Evolutionary conservation across 1,140 invertebrate genomes (phyloP), one percentile per base, ranked within the genome.

Genomic region (Penaeus indicus): DNA sequence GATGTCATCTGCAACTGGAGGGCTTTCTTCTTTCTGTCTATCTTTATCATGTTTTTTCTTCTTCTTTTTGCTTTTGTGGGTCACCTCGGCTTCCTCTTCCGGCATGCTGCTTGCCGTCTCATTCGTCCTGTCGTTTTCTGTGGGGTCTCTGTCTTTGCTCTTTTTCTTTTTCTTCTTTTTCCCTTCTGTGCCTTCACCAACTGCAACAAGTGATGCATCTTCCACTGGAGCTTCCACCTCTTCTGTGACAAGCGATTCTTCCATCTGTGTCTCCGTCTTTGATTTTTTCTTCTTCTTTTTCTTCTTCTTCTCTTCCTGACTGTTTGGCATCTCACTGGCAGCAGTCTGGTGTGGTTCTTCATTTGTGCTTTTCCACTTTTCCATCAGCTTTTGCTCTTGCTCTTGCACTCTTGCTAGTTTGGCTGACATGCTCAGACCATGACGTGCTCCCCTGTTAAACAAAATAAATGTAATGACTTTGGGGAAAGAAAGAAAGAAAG

Each of bases 341-440:
- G 61, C 19, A 7, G 27, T 8, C 13, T 54, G 64, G 3, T 38
- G 21, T 25, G 19, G 2, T 25, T 84, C 27, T n/a, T 80, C 77
- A 67, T 18, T 47, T 62, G 13, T 22, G n/a, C 18, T 64, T 18
- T 69, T 27, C 85, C 82, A 86, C 11, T 86, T 89, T 63, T 91
- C 83, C 61, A 91, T 72, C 25, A 92, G 60, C 22, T 90, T 63
- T 69, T 88, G 90, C 84, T 93, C 93, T 88, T 93, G 93, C 78
- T 93, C 91, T 78, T 92, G 86, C 19, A 93, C 89, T 85, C 93
- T 85, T 10, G 88, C 89, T 27, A 93, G 90, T 84, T 93, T 93
- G 16, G 92, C 93, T 91, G 91, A 92, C 88, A 92, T 89, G 84
- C 92, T 93, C 13, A 92, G 91, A 0, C 93, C 93, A 91, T 93